phyloP scores from a whole-genome alignment of 2,113 vertebrate species.

The Gallinago media region DNA sequence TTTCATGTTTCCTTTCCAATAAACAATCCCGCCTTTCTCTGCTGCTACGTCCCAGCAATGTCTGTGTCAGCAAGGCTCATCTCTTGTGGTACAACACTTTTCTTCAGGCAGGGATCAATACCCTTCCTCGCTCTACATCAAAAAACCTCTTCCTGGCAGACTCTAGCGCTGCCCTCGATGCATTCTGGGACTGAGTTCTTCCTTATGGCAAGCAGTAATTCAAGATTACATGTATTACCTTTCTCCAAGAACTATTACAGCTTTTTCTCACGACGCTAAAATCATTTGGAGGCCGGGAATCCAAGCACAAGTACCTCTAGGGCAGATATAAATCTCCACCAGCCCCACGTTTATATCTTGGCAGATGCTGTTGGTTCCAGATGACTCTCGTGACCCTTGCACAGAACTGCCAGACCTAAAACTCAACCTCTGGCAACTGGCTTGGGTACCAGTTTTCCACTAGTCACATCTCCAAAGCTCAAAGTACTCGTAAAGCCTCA shows the following conservation, averaged over 20 bases:
- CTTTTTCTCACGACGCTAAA: background rate
- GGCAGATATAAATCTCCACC: background rate
- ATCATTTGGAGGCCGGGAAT: background rate
- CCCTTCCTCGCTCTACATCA: constrained; percentile 33
- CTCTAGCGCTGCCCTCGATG: background rate
- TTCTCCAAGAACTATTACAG: background rate
- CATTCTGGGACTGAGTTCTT: constrained; percentile 32
- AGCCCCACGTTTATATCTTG: background rate
- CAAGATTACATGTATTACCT: constrained; percentile 33
- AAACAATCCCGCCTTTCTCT: background rate
- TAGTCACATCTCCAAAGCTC: background rate
- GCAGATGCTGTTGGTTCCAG: background rate
- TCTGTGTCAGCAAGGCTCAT: constrained; percentile 7
- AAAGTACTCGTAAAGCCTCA: background rate
- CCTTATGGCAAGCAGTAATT: constrained; percentile 52
- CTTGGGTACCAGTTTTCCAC: background rate
- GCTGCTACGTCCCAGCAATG: background rate
- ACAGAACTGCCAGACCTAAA: background rate
- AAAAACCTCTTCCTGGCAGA: background rate
- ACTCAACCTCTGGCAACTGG: background rate
- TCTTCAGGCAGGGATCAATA: constrained; percentile 55
- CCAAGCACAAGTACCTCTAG: background rate
- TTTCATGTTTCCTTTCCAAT: background rate
- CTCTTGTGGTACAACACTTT: background rate
- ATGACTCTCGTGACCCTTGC: background rate